A percentile compares a stretch with the other conserved stretches of the same genome.
phyloP scores from a whole-genome alignment of 2,797 vertebrate genomes.

The Basileuterus tristriatus region DNA sequence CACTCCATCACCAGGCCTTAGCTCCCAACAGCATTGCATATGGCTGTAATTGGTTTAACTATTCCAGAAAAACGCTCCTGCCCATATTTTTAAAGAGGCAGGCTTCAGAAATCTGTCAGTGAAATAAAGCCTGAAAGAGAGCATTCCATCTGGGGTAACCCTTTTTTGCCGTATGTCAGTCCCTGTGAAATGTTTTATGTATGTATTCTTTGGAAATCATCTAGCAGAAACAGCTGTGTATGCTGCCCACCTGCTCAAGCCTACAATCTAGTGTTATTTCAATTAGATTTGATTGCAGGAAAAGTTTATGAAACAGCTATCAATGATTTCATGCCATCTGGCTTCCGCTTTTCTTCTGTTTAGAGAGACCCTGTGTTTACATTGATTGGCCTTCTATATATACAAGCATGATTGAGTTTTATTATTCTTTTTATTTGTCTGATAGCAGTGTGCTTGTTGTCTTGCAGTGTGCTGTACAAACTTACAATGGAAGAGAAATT shows the following conservation, averaged over 20 bases:
- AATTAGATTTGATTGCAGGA: slow-evolving; percentile 73
- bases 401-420: slow-evolving; percentile 61
- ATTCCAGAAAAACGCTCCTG: background rate
- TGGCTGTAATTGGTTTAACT: background rate
- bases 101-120: slow-evolving; percentile 24
- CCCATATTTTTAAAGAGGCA: slow-evolving; percentile 37
- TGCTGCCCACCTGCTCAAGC: slow-evolving; percentile 70
- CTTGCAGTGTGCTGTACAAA: slow-evolving; percentile 5
- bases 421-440: slow-evolving; percentile 65
- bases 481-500: background rate
- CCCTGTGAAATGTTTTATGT: slow-evolving; percentile 59
- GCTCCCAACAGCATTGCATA: background rate
- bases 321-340: slow-evolving; percentile 70
- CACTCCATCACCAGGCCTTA: background rate
- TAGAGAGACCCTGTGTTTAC: slow-evolving; percentile 67
- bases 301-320: slow-evolving; percentile 72
- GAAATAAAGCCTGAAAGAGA: slow-evolving; percentile 54
- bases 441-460: slow-evolving; percentile 17
- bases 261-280: slow-evolving; percentile 71
- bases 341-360: slow-evolving; percentile 65
- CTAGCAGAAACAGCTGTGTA: slow-evolving; percentile 67
- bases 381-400: slow-evolving; percentile 66
- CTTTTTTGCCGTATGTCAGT: slow-evolving; percentile 45
- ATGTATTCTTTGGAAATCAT: slow-evolving; percentile 67
- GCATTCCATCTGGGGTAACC: slow-evolving; percentile 58